Base-by-base conservation (phyloP, 2,113 vertebrate genomes). In the Himantopus leucocephalus region DNA sequence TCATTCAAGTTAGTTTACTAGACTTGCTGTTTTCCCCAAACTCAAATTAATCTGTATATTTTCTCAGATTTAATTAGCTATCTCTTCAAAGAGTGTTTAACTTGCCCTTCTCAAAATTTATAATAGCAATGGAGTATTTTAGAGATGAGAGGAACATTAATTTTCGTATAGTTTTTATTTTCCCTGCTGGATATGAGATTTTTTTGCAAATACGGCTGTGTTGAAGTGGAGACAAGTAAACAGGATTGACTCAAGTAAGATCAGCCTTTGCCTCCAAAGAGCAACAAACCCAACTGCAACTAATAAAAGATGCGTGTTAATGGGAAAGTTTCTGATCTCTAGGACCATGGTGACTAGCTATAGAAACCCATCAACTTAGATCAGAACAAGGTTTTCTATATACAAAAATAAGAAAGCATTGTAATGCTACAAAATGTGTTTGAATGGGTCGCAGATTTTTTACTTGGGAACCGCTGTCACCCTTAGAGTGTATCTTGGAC, bases 81-180 rank as follows among this genome's bases (percentile, higher is more conserved):
- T 85, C 68, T 95, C 75, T 96, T 96, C 89, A 96, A 94, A 96
- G 90, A 93, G 21, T 55, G 29, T 80, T 96, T 88, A 88, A 92
- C 48, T 55, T 89, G 63, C 53, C 41, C 34, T 89, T 86, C 76
- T 81, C 37, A 78, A 92, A 91, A 88, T 17, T 45, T 92, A 4
- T 23, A 79, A 91, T 83, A 93, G 52, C 60, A 63, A 37, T 48
- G 73, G 35, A 58, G 23, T 73, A 32, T 86, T 94, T 94, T 66
- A 85, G 82, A 56, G 71, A 71, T 58, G 60, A 86, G 66, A 62
- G 23, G 14, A 63, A 47, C 21, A 14, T 66, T 15, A 10, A 24
- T 93, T 93, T 90, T 80, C 72, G 26, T 84, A 35, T 9, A 26
- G 13, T 55, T 78, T 66, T 85, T 78, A 23, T 94, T 77, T 89